These are phyloP conservation scores for Onthophagus taurus DNA, from an alignment of 1,140 invertebrate genomes.

Conservation along the genomic window DNA sequence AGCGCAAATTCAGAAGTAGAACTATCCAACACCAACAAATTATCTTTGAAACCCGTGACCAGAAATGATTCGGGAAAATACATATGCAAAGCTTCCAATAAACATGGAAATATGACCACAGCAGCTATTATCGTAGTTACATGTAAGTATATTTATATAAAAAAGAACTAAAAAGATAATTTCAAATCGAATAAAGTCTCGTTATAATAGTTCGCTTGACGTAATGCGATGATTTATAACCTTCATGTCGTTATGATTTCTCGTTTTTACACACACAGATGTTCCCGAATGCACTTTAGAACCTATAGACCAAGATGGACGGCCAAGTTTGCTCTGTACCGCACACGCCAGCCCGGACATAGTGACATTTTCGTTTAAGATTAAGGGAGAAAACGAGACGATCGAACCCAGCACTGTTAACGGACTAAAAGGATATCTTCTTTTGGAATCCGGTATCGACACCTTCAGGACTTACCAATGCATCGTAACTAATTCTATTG, in stretches of 20 bases:
- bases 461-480: conserved; percentile 74
- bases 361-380: conserved; percentile 74
- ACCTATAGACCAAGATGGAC: conserved; percentile 58
- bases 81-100: conserved; percentile 65
- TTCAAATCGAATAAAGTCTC: no score
- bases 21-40: conserved; percentile 43
- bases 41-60: conserved; percentile 49
- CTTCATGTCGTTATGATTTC: not conserved
- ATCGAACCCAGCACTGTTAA: conserved; percentile 43
- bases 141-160: conserved; percentile 66
- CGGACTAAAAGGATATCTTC: conserved; percentile 53
- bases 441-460: conserved; percentile 52
- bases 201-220: no score
- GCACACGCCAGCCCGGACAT: conserved; percentile 71
- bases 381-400: conserved; percentile 74
- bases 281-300: conserved; percentile 76
- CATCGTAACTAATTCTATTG: conserved; percentile 73
- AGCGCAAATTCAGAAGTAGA: conserved; percentile 41
- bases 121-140: conserved; percentile 64
- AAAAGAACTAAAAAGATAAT: no score
- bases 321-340: conserved; percentile 68
- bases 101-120: conserved; percentile 57
- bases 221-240: no score
- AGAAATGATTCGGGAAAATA: conserved; percentile 59
- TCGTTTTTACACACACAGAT: conserved; percentile 43